Evolutionary conservation across 2,888 invertebrate species (phyloP).

Genomic region (Argyra leucocephala): DNA sequence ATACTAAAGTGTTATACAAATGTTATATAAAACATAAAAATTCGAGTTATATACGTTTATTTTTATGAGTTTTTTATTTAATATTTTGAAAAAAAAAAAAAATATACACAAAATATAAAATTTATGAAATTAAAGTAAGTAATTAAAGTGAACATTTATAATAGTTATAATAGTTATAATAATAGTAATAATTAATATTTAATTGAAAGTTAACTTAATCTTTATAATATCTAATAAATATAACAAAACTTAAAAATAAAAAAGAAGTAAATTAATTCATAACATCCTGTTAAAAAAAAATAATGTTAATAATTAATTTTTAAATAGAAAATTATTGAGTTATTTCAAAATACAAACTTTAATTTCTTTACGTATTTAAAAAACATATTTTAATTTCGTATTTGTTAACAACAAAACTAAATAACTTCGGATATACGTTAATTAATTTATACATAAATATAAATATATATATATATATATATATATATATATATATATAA

Average conservation of each 20-base stretch:
- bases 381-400: background rate
- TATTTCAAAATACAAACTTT: background rate
- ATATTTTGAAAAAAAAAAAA: background rate
- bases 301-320: conserved; percentile 1
- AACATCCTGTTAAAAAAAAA: background rate
- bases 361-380: background rate
- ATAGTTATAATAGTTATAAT: too few relatives aligned
- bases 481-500: background rate
- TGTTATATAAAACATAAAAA: conserved; percentile 3
- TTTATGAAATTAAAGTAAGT: background rate
- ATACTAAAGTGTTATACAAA: background rate
- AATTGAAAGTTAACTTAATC: too few relatives aligned
- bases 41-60: background rate
- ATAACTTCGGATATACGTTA: too few relatives aligned
- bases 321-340: background rate
- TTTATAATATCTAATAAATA: background rate
- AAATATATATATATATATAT: background rate
- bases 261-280: background rate
- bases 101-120: background rate
- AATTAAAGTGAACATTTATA: background rate
- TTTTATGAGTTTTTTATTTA: background rate
- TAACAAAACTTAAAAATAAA: conserved; percentile 7
- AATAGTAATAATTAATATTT: too few relatives aligned
- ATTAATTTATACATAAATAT: background rate
- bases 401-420: too few relatives aligned